Percentiles rank a stretch among this genome's conserved stretches.
phyloP scores from a whole-genome alignment of 2,888 invertebrate genomes.

The Thecophora atra region DNA sequence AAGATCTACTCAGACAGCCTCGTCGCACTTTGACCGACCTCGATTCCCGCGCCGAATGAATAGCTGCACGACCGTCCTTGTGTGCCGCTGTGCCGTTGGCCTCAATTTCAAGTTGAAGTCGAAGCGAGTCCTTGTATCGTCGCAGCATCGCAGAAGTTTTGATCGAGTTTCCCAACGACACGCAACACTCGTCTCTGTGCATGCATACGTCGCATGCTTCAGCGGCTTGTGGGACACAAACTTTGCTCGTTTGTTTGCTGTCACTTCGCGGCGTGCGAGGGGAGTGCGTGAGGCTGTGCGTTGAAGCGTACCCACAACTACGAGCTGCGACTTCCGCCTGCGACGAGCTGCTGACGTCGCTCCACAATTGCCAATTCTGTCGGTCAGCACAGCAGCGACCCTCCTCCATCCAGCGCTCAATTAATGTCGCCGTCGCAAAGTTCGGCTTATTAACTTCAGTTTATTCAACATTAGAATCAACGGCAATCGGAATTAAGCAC shows the following conservation, averaged over 20 bases:
- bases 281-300: neutral
- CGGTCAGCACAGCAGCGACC: neutral
- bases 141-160: slow-evolving; percentile 17
- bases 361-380: too few relatives aligned
- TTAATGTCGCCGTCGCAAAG: slow-evolving; percentile 49
- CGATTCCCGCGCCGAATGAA: neutral
- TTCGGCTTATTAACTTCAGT: slow-evolving; percentile 54
- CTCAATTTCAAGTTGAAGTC: neutral
- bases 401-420: slow-evolving; percentile 45
- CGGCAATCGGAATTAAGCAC: neutral
- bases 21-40: neutral
- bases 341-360: too few relatives aligned
- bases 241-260: slow-evolving; percentile 11
- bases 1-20: neutral
- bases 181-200: neutral
- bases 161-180: neutral
- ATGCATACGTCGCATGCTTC: neutral
- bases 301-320: slow-evolving; percentile 32
- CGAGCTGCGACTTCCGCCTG: slow-evolving; percentile 1
- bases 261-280: neutral
- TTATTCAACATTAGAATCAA: neutral
- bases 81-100: neutral
- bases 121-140: neutral
- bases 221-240: slow-evolving; percentile 15
- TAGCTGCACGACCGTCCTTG: neutral